Evolutionary conservation across 2,113 vertebrate species (phyloP).

Genomic region (Megaceryle maxima): DNA sequence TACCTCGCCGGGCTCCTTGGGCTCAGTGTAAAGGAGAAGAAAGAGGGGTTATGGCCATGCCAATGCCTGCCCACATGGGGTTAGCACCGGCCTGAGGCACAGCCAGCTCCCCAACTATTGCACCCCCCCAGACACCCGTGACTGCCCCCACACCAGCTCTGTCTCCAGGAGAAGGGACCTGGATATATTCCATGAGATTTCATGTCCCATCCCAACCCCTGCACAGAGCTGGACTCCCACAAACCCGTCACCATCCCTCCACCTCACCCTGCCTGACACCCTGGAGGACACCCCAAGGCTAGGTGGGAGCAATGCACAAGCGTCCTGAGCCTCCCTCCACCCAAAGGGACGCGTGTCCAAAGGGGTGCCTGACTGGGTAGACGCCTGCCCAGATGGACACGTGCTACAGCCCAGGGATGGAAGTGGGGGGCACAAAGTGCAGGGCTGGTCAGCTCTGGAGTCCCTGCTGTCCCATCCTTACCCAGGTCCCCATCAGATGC

Average conservation of each 20-base stretch:
- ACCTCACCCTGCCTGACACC: background rate
- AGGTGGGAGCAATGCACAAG: rapidly evolving
- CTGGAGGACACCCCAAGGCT: background rate
- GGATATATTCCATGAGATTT: background rate
- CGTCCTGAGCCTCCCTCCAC: background rate
- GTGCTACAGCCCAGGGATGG: background rate
- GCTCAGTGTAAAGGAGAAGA: constrained; percentile 44
- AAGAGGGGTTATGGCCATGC: background rate
- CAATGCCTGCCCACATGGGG: rapidly evolving
- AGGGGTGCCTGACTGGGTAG: background rate
- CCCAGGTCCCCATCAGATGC: background rate
- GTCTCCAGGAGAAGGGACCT: background rate
- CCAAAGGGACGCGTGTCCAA: background rate
- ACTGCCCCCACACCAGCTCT: rapidly evolving
- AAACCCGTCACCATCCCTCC: background rate
- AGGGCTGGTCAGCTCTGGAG: background rate
- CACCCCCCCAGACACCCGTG: rapidly evolving
- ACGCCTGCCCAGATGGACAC: rapidly evolving
- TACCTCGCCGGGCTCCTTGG: constrained; percentile 54
- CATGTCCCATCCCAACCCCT: background rate
- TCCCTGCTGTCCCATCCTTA: background rate
- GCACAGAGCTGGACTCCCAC: background rate
- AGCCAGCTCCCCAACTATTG: background rate
- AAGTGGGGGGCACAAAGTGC: background rate
- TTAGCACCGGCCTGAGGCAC: background rate